Base-by-base conservation (phyloP, 2,888 invertebrate species). In the Mamestra brassicae region DNA sequence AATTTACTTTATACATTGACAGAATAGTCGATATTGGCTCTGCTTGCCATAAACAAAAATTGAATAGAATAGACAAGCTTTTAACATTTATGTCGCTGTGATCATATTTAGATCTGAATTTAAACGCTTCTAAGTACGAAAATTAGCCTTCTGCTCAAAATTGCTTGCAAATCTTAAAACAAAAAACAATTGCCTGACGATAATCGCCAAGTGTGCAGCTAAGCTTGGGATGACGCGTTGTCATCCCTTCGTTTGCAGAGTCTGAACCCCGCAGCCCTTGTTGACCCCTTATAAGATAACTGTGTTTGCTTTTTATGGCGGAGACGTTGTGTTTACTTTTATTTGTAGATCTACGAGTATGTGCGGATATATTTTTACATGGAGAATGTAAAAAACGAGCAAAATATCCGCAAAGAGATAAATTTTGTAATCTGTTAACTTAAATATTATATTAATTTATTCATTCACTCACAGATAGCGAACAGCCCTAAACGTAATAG, bases 301-400 rank as follows among this genome's bases (percentile, higher is more conserved):
- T 72, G 26, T 73, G 80, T 80, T 80, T 73, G 61, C 54, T 64
- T 80, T 77, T 84, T 73, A 80, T 73, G 60, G 80, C 26, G 45
- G 55, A 80, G 17, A 65, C 68, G 15, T 57, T 80, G 10, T 65
- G 80, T 72, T 79, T 83, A 38, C 54, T 68, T 62, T 65, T 69
- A 54, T 78, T 75, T 45, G 58, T 69, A 52, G 15, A 66, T 4
- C 38, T 38, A 38, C 2, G 38, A 4, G 38, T 36, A 26, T 45
- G 17, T 54, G 8, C 17, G 17, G 0, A 54, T 26, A 54, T 26
- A 54, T 60, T 7, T 17, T 38, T 15, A 36, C 57, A 34, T 17
- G 36, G 7, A 7, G 36, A 8, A 8, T 17, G 58, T 36, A 36
- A 7, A 17, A 17, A 10, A 52, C 17, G 6, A 52, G 11, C 6